These are phyloP conservation scores for Hydractinia echinata DNA, from an alignment of 30 jellyfish, hydroid and myxozoan genomes.

Conservation along the genomic window DNA sequence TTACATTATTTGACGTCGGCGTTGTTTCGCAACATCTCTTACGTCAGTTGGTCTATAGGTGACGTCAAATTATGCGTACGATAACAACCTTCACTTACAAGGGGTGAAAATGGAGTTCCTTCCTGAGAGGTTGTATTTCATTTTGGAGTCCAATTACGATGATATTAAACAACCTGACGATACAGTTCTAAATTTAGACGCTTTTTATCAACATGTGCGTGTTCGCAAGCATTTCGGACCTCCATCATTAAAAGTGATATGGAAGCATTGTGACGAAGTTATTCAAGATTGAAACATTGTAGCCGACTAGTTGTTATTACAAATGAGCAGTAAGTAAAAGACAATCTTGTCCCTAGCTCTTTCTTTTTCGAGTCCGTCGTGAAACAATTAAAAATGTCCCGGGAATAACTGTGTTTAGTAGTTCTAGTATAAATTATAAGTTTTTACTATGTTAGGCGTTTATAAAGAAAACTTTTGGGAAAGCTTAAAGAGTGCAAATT, in stretches of 20 bases:
- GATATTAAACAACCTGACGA: slow-evolving; percentile 26
- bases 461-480: too few relatives aligned
- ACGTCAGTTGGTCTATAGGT: too few relatives aligned
- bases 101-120: slow-evolving; percentile 52
- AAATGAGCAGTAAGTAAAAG: slow-evolving; percentile 51
- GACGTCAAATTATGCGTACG: too few relatives aligned
- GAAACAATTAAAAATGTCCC: too few relatives aligned
- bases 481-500: too few relatives aligned
- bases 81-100: too few relatives aligned
- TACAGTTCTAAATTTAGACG: slow-evolving; percentile 33
- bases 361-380: too few relatives aligned
- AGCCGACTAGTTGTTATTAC: slow-evolving; percentile 46
- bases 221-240: slow-evolving; percentile 57
- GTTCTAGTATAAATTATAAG: too few relatives aligned
- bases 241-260: slow-evolving; percentile 63
- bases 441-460: too few relatives aligned
- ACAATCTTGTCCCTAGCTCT: background rate
- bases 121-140: slow-evolving; percentile 38
- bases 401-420: too few relatives aligned
- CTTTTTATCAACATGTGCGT: slow-evolving; percentile 22
- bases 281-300: slow-evolving; percentile 37
- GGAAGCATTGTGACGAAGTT: slow-evolving; percentile 67
- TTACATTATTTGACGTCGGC: too few relatives aligned
- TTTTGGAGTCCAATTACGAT: slow-evolving; percentile 31
- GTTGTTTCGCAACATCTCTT: too few relatives aligned